Conservation (phyloP, 2,113 vertebrate genomes). For the Azemiops feae region DNA sequence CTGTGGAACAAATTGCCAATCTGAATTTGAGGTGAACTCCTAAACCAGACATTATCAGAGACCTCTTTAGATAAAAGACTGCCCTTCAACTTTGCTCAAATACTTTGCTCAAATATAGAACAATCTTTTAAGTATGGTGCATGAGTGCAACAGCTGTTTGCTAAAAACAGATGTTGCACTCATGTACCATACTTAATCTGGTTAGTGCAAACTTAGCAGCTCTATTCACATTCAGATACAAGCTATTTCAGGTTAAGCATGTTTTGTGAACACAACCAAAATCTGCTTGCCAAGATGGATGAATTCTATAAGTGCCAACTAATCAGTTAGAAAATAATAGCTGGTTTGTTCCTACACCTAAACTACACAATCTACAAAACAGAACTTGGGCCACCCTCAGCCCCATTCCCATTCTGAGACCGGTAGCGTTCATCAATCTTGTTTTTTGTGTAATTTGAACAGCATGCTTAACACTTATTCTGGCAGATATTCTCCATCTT, state of each 20-base stretch:
- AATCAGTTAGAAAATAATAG: not conserved
- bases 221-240: not conserved
- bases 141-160: not conserved
- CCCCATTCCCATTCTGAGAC: not conserved
- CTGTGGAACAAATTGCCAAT: not conserved
- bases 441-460: not conserved
- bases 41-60: not conserved
- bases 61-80: not conserved
- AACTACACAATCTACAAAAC: not conserved
- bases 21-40: not conserved
- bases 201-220: not conserved
- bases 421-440: not conserved
- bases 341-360: not conserved
- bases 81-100: too few species aligned
- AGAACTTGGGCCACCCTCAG: not conserved
- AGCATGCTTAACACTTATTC: not conserved
- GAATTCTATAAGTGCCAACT: not conserved
- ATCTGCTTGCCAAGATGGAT: not conserved
- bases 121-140: not conserved
- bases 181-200: not conserved
- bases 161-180: not conserved
- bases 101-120: not conserved
- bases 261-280: not conserved
- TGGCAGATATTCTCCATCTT: not conserved
- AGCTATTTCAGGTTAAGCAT: not conserved